These are phyloP conservation scores for Drosophila yakuba DNA, from an alignment of 1,140 invertebrate species.

Conservation along the genomic window DNA sequence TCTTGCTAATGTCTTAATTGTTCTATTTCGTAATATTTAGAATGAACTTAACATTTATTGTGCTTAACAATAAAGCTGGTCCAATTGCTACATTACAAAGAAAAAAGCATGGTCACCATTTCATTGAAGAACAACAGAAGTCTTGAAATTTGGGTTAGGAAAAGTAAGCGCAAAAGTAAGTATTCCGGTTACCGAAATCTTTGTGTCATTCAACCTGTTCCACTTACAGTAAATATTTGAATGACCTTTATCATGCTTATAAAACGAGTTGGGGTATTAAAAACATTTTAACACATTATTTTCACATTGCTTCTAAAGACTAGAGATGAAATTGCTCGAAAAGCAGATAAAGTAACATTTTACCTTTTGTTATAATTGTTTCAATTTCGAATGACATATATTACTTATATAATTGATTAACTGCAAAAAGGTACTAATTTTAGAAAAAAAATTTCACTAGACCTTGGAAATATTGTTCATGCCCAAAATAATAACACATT, in stretches of 20 bases:
- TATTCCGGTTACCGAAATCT: slow-evolving; percentile 20
- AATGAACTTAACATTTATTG: neutral
- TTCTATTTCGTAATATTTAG: neutral
- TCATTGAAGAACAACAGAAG: slow-evolving; percentile 2
- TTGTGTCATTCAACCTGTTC: slow-evolving; percentile 18
- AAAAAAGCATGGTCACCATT: slow-evolving; percentile 9
- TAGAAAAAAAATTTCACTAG: too few species aligned
- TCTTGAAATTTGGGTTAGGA: slow-evolving; percentile 21
- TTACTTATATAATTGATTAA: too few species aligned
- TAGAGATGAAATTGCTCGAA: too few species aligned
- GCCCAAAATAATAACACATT: too few species aligned
- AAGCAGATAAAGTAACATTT: too few species aligned
- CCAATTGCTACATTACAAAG: slow-evolving; percentile 11
- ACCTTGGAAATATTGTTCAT: too few species aligned
- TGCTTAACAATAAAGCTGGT: neutral
- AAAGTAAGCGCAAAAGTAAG: neutral
- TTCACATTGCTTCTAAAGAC: too few species aligned
- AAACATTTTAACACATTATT: too few species aligned
- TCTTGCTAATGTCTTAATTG: slow-evolving; percentile 2
- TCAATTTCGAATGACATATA: too few species aligned
- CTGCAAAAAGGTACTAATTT: too few species aligned
- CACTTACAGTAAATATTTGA: neutral
- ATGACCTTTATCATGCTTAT: neutral
- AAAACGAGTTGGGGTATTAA: neutral
- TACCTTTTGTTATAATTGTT: too few species aligned